A percentile compares a stretch with the other conserved stretches of the same genome.
Conservation (phyloP, 1,140 invertebrate genomes). For the Halyomorpha halys region DNA sequence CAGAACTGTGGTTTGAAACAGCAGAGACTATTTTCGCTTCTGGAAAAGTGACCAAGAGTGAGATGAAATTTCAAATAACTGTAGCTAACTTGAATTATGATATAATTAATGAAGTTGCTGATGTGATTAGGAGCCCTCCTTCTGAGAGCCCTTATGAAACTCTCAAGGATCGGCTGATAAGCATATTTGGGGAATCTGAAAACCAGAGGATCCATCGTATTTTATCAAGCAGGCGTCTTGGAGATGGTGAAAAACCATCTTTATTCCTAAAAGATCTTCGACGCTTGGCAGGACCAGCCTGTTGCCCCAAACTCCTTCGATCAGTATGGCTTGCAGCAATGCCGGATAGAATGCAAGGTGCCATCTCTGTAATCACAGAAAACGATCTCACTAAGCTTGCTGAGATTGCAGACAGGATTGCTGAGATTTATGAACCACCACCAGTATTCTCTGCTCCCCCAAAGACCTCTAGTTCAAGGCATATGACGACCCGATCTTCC, state of each 20-base stretch:
- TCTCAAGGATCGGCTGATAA: conserved; percentile 16
- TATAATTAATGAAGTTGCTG: background rate
- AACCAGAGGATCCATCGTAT: conserved; percentile 10
- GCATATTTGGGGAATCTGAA: conserved; percentile 12
- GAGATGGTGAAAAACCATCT: background rate
- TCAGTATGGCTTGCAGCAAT: background rate
- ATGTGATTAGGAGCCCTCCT: conserved; percentile 17
- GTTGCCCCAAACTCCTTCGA: background rate
- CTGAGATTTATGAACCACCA: background rate
- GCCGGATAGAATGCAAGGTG: background rate
- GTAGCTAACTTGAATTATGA: conserved; percentile 24
- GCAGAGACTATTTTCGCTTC: conserved; percentile 30
- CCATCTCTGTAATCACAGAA: background rate
- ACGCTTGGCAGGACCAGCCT: background rate
- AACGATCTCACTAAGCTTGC: background rate
- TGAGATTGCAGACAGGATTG: background rate
- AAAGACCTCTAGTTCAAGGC: too few relatives aligned
- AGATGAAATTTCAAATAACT: conserved; percentile 27
- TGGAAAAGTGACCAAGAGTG: conserved; percentile 24
- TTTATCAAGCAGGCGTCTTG: conserved; percentile 16
- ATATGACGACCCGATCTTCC: too few relatives aligned
- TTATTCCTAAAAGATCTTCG: background rate
- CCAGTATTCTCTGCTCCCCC: too few relatives aligned
- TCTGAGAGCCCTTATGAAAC: conserved; percentile 8
- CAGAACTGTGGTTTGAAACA: conserved; percentile 32